A percentile compares a stretch with the other conserved stretches of the same genome.
Evolutionary conservation across 2,888 invertebrate genomes (phyloP).

Genomic region (Iselma pallidipennis): DNA sequence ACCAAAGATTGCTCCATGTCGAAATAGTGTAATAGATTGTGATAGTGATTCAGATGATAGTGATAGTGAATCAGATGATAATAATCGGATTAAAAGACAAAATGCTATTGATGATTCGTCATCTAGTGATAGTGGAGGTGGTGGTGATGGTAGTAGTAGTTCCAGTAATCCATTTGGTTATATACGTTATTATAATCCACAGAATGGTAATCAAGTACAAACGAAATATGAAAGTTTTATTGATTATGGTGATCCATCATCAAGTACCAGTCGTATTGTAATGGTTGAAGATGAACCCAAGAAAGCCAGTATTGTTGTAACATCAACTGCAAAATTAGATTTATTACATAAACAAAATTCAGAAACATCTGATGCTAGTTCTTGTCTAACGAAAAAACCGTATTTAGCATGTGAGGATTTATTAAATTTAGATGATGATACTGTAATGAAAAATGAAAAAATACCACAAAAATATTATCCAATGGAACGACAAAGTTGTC

Average conservation of each 20-base stretch:
- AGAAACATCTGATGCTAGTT: slow-evolving; percentile 66
- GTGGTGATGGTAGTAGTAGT: slow-evolving; percentile 58
- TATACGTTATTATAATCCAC: slow-evolving; percentile 65
- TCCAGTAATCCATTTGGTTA: slow-evolving; percentile 69
- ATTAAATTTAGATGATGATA: slow-evolving; percentile 66
- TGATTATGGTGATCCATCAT: slow-evolving; percentile 54
- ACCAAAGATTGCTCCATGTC: slow-evolving; percentile 43
- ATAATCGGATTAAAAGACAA: slow-evolving; percentile 61
- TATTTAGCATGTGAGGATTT: slow-evolving; percentile 72
- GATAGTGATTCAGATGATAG: slow-evolving; percentile 57
- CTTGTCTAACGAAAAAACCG: slow-evolving; percentile 62
- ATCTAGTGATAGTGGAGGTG: slow-evolving; percentile 49
- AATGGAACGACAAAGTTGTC: slow-evolving; percentile 67
- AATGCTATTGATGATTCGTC: slow-evolving; percentile 54
- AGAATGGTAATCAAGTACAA: slow-evolving; percentile 55
- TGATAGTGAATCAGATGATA: slow-evolving; percentile 46
- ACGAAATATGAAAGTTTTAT: slow-evolving; percentile 58
- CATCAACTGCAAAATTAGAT: slow-evolving; percentile 58
- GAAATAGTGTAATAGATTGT: slow-evolving; percentile 51
- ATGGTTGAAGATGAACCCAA: slow-evolving; percentile 34
- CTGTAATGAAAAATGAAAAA: slow-evolving; percentile 56
- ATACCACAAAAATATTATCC: slow-evolving; percentile 43
- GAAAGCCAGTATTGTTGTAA: slow-evolving; percentile 54
- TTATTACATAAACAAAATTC: slow-evolving; percentile 50
- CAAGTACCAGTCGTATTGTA: background rate